Base-by-base conservation (phyloP, 2,113 vertebrate genomes). In the Sinocyclocheilus grahami region DNA sequence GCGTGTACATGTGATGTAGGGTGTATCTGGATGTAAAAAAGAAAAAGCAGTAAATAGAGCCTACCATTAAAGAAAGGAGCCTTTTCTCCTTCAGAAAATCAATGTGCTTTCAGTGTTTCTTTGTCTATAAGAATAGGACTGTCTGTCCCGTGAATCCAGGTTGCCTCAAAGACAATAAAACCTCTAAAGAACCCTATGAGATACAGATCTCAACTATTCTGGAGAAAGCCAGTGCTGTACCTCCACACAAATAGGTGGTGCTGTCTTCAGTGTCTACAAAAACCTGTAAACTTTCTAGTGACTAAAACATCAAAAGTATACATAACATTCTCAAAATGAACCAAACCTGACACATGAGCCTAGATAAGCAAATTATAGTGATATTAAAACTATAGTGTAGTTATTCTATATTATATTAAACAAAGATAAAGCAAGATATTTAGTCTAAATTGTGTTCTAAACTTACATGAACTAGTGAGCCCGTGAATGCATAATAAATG, bases 181-280 rank as follows among this genome's bases (percentile, higher is more conserved):
- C 58, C 39, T 65, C 78, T 3, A 11, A 55, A 55, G 75, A 55
- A 78, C 24, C 18, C 9, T 10, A 24, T 42, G 58, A 78, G 77
- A 78, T 78, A 78, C 77, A 78, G 18, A 62, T 79, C 77, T 62
- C 30, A 79, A 79, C 30, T 79, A 58, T 60, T 60, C 39, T 51
- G 24, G 33, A 81, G 58, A 81, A 39, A 63, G 11, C 20, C 12
- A 81, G 13, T 65, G 58, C 37, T 81, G 12, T 2, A 9, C 78
- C 46, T 9, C 14, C 48, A 30, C 75, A 78, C 75, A 78, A 27
- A 4, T 55, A 78, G 48, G 9, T 30, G 48, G 75, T 78, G 48
- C 48, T 55, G 75, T 27, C 75, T 55, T 30, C 8, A 77, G 16
- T 75, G 71, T 46, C 20, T 18, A 60, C 58, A 60, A 60, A 60